A percentile compares a stretch with the other conserved stretches of the same genome.
phyloP scores from a whole-genome alignment of 2,888 invertebrate species.

The Aquatica leii region DNA sequence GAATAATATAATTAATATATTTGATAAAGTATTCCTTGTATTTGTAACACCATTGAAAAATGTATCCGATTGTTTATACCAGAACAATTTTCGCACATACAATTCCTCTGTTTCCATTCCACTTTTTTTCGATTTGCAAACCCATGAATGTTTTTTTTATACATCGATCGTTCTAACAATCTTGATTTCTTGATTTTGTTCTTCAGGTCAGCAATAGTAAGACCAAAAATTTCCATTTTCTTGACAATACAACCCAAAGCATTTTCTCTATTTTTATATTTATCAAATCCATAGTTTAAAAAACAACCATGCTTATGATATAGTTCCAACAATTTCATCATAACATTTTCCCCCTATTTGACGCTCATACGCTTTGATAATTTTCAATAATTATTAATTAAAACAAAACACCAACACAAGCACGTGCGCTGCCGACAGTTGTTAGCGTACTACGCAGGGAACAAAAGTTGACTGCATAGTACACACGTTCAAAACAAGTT shows the following conservation, averaged over 20 bases:
- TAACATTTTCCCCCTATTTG: no score
- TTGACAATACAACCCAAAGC: constrained; percentile 52
- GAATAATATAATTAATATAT: constrained; percentile 35
- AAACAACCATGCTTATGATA: constrained; percentile 51
- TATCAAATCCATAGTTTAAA: constrained; percentile 50
- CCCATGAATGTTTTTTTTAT: constrained; percentile 40
- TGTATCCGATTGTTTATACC: constrained; percentile 38
- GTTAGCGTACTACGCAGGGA: no score
- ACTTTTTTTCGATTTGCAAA: constrained; percentile 21
- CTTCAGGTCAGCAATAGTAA: constrained; percentile 53
- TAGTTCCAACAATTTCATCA: no score
- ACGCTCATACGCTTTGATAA: constrained; percentile 37
- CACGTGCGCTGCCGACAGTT: neutral
- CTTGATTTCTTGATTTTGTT: constrained; percentile 57
- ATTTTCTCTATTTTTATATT: constrained; percentile 52
- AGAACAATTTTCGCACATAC: constrained; percentile 39
- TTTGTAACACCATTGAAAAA: no score
- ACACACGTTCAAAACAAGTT: constrained; percentile 28
- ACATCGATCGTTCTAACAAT: constrained; percentile 57
- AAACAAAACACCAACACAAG: constrained; percentile 13
- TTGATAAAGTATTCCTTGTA: constrained; percentile 27
- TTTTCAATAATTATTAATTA: constrained; percentile 45
- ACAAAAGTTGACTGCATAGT: constrained; percentile 3
- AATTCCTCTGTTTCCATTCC: constrained; percentile 34
- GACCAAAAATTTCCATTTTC: constrained; percentile 50